Percentiles rank a stretch among this genome's conserved stretches.
Conservation (phyloP, 1,140 invertebrate species). For the Bilobella aurantiaca region DNA sequence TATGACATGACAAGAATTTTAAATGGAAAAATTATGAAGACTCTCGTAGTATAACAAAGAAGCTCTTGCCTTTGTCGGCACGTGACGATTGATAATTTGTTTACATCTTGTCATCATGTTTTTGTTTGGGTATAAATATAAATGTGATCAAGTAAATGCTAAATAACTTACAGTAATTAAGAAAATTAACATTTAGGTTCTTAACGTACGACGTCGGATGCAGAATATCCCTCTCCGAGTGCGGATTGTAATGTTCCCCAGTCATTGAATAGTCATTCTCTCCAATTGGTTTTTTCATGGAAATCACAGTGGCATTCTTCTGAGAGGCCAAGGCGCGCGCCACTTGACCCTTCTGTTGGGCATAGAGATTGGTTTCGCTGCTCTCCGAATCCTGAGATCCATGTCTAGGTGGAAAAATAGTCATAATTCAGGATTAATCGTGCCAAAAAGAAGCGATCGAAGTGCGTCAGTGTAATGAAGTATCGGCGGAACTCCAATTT, state of each 20-base stretch:
- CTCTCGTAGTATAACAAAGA: no score
- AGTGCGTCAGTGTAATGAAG: no score
- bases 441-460: no score
- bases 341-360: constrained; percentile 9
- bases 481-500: no score
- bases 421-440: no score
- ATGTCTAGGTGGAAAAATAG: constrained; percentile 4
- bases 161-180: not conserved
- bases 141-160: not conserved
- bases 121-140: no score
- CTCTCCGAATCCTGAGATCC: constrained; percentile 21
- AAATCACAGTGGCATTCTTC: constrained; percentile 17
- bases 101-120: no score
- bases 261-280: constrained; percentile 31
- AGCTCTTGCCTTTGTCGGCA: no score
- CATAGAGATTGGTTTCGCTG: constrained; percentile 10
- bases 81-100: no score
- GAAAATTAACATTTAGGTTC: not conserved
- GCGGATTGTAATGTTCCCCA: constrained; percentile 57
- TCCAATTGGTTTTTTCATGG: constrained; percentile 28
- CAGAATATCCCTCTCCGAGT: constrained; percentile 58
- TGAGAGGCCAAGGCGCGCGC: not conserved
- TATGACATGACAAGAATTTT: no score
- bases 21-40: no score
- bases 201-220: constrained; percentile 69